Percentiles rank a stretch among this genome's conserved stretches.
Conservation (phyloP, 2,797 vertebrate genomes). For the Leucoraja ocellata region DNA sequence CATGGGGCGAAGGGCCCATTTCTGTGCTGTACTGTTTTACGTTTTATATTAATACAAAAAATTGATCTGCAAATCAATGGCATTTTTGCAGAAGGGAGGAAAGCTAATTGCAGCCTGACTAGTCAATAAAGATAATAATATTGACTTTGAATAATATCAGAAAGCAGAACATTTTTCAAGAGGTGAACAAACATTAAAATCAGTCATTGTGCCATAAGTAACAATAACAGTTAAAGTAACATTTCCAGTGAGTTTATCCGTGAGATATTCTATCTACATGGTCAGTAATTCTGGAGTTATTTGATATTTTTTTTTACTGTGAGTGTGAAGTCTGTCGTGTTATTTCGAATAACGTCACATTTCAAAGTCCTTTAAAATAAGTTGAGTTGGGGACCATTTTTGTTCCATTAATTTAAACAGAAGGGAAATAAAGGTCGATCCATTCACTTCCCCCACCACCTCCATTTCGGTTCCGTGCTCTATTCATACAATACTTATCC, state of each 20-base stretch:
- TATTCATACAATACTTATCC: neutral
- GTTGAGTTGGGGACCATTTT: too few relatives aligned
- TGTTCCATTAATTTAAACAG: neutral
- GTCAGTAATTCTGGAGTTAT: neutral
- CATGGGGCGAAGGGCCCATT: too few relatives aligned
- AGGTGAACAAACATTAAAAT: neutral
- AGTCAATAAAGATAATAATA: neutral
- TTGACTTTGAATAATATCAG: neutral
- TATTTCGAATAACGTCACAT: neutral
- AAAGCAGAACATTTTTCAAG: neutral
- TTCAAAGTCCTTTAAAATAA: neutral
- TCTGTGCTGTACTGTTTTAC: too few relatives aligned
- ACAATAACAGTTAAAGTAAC: neutral
- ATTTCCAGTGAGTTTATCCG: neutral
- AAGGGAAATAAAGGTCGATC: neutral
- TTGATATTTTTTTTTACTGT: neutral
- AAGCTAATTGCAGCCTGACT: neutral
- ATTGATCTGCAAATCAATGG: neutral
- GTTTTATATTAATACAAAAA: too few relatives aligned
- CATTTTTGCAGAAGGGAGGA: neutral
- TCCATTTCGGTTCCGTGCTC: neutral
- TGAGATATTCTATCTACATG: neutral
- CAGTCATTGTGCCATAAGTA: neutral
- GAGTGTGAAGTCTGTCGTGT: neutral
- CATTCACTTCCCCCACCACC: neutral